Evolutionary conservation across 2,888 invertebrate species (phyloP), one percentile per base, ranked within the genome.

Genomic region (Agonopterix subpropinquella): DNA sequence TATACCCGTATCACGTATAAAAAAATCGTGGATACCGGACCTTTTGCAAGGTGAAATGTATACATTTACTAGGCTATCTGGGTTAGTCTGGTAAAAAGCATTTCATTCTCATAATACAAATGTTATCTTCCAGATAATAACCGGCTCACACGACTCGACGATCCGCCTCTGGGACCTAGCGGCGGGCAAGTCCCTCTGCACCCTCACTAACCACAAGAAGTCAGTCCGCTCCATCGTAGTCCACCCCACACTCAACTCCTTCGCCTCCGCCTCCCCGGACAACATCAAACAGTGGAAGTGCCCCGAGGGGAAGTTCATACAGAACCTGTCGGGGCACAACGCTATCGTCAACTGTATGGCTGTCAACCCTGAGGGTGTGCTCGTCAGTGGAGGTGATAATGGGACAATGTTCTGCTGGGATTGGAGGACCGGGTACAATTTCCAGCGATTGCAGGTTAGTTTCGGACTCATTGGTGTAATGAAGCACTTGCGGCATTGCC

Each of bases 281-380:
- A 99, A 99, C 73, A 97, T 99, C 56, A 99, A 99, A 73, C 47
- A 99, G 74, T 99, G 99, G 99, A 96, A 96, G 75, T 98, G 98
- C 70, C 99, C 98, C 0, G 97, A 99, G 64, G 99, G 99, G 1
- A 96, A 96, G 72, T 99, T 99, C 72, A 94, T 99, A 49, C 99
- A 99, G 98, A 99, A 98, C 77, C 88, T 99, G 49, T 94, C 96
- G 0, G 99, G 99, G 0, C 99, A 99, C 77, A 99, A 97, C 77
- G 96, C 98, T 0, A 99, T 99, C 58, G 93, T 99, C 35, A 99
- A 99, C 86, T 97, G 98, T 65, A 90, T 99, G 82, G 98, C 97
- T 0, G 94, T 96, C 5, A 99, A 99, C 85, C 91, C 94, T 0
- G 98, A 98, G 67, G 97, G 98, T 0, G 99, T 99, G 9, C 85